A percentile compares a stretch with the other conserved stretches of the same genome.
Conservation (phyloP, 2,113 vertebrate genomes). For the Strigops habroptila region DNA sequence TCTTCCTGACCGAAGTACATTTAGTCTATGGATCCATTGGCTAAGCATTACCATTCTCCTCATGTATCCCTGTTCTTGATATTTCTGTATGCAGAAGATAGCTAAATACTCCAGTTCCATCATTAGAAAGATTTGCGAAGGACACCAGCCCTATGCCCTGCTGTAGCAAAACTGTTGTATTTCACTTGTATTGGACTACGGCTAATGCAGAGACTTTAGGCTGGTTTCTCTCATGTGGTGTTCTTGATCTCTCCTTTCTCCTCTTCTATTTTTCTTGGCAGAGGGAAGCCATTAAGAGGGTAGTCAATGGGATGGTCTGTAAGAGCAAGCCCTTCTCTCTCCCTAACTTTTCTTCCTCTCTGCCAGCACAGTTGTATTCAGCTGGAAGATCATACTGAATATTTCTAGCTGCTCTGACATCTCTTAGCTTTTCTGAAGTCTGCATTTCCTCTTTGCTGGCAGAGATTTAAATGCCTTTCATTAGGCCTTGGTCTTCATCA, state of each 20-base stretch:
- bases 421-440: constrained; percentile 28
- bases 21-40: background rate
- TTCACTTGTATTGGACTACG: constrained; percentile 4
- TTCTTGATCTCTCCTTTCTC: constrained; percentile 34
- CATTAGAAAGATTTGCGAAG: background rate
- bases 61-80: background rate
- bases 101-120: background rate
- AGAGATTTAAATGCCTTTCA: constrained; percentile 31
- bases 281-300: background rate
- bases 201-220: background rate
- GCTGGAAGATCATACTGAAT: constrained; percentile 18
- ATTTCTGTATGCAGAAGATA: background rate
- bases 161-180: background rate
- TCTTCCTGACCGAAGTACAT: background rate
- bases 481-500: constrained; percentile 38
- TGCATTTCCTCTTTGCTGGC: background rate
- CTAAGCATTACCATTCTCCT: background rate
- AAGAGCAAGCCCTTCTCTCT: constrained; percentile 19
- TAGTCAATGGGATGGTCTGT: constrained; percentile 15
- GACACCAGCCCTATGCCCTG: background rate
- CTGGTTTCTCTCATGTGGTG: constrained; percentile 41
- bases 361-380: constrained; percentile 32
- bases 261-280: constrained; percentile 27
- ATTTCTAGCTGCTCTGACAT: constrained; percentile 34
- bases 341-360: constrained; percentile 35